These are phyloP conservation scores for Paratrypauchen microcephalus DNA, from an alignment of 2,797 vertebrate species.

Conservation along the genomic window DNA sequence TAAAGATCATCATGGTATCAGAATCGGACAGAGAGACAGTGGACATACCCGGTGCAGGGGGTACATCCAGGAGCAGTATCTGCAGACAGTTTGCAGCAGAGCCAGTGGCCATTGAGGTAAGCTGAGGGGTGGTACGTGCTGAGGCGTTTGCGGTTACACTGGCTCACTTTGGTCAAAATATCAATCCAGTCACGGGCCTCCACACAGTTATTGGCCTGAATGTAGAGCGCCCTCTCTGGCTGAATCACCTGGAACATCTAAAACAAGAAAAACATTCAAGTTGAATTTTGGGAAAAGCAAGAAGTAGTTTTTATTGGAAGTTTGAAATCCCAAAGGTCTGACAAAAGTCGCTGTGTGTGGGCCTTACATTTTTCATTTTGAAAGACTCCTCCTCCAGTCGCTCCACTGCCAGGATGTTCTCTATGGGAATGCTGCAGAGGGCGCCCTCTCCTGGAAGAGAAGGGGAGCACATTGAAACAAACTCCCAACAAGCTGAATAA, in stretches of 20 bases:
- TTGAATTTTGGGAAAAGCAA: not conserved
- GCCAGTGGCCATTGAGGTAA: conserved; percentile 97
- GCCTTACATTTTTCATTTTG: conserved; percentile 98
- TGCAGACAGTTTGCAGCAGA: conserved; percentile 91
- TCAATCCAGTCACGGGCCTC: conserved; percentile 98
- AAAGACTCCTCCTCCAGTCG: conserved; percentile 97
- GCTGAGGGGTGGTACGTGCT: conserved; percentile 95
- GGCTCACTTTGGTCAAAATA: conserved; percentile 98
- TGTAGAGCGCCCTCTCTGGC: conserved; percentile 94
- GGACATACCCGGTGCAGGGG: conserved; percentile 90
- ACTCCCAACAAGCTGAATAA: not conserved
- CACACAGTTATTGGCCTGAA: conserved; percentile 99
- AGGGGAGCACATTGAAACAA: not conserved
- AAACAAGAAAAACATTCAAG: conserved; percentile 3
- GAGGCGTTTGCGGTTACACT: conserved; percentile 95
- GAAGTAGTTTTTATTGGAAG: conserved; percentile 9
- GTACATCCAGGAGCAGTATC: conserved; percentile 89
- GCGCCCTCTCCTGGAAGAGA: conserved; percentile 86
- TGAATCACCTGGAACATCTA: conserved; percentile 99
- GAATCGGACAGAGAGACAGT: not conserved
- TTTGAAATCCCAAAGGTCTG: not conserved
- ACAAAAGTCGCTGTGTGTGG: not conserved
- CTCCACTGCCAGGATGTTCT: conserved; percentile 98
- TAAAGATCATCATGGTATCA: no score
- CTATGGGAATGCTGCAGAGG: conserved; percentile 95